Base-by-base conservation (phyloP, 2,888 invertebrate species). In the Acronicta leporina region DNA sequence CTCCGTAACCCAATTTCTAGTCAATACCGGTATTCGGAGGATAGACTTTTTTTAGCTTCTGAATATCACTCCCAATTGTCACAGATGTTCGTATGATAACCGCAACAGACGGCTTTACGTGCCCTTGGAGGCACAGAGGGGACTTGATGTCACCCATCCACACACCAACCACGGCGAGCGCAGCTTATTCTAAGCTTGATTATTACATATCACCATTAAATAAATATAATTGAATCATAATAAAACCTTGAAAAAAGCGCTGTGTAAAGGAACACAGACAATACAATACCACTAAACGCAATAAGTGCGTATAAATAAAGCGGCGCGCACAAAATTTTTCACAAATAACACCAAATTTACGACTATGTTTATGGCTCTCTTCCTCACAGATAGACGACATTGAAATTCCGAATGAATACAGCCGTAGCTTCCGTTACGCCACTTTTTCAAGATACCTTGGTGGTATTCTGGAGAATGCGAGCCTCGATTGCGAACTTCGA, bases 261-360 rank as follows among this genome's bases (percentile, higher is more conserved):
- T 2, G 20, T 4, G 5, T 11, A 8, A 33, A 25, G 9, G 20
- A 44, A 60, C 56, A 40, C 35, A 66, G 69, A 63, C 47, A 57
- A 59, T 44, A 35, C 54, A 38, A 49, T 30, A 42, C 52, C 49
- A 64, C 66, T 67, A 62, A 79, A 64, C 63, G 63, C 74, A 77
- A 79, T 73, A 73, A 75, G 71, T 75, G 67, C 56, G 69, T 70
- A 71, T 66, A 81, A 73, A 79, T 77, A 77, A 79, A 79, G 62
- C 35, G 50, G 38, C 43, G 49, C 46, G 51, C 64, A 74, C 70
- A 72, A 77, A 75, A 80, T 84, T 85, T 86, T 86, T 84, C 84
- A 83, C 87, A 86, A 89, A 87, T 89, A 91, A 88, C 89, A 84
- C 68, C 81, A 85, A 89, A 89, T 91, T 92, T 92, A 92, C 87